A percentile compares a stretch with the other conserved stretches of the same genome.
These are phyloP conservation scores for Ephestia elutella DNA, from an alignment of 1,140 invertebrate genomes.

Conservation along the genomic window DNA sequence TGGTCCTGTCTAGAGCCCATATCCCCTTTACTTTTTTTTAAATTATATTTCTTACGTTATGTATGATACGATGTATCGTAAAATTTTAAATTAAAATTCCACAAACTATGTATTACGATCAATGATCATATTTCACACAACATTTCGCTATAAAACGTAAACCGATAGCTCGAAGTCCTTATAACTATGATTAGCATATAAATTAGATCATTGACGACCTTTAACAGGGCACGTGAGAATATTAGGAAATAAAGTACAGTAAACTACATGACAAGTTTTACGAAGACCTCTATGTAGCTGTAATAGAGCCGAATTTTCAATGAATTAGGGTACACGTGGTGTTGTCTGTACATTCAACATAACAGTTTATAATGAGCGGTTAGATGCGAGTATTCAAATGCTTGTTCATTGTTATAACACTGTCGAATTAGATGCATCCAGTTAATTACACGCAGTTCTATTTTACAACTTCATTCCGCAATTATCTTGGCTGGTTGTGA, in stretches of 20 bases:
- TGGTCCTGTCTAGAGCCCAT: no score
- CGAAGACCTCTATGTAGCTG: no score
- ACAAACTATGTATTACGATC: no score
- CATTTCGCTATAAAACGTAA: neutral
- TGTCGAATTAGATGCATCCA: neutral
- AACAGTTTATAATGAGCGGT: conserved; percentile 3
- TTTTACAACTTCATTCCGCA: neutral
- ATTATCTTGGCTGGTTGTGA: neutral
- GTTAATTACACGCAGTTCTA: conserved; percentile 2
- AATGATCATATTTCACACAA: no score
- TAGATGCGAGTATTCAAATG: conserved; percentile 2
- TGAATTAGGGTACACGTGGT: no score
- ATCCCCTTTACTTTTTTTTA: no score
- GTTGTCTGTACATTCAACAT: neutral
- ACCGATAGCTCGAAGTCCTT: neutral
- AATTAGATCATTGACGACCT: conserved; percentile 1
- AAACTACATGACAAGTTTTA: no score
- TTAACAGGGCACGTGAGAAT: neutral
- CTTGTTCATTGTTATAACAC: neutral
- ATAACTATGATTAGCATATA: neutral
- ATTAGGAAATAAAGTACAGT: neutral
- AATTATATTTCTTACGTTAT: no score
- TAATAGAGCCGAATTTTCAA: no score
- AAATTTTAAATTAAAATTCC: no score
- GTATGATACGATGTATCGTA: no score